Percentiles rank a stretch among this genome's conserved stretches.
Evolutionary conservation across 2,888 invertebrate species (phyloP).

Genomic region (Petrolisthes manimaculis): DNA sequence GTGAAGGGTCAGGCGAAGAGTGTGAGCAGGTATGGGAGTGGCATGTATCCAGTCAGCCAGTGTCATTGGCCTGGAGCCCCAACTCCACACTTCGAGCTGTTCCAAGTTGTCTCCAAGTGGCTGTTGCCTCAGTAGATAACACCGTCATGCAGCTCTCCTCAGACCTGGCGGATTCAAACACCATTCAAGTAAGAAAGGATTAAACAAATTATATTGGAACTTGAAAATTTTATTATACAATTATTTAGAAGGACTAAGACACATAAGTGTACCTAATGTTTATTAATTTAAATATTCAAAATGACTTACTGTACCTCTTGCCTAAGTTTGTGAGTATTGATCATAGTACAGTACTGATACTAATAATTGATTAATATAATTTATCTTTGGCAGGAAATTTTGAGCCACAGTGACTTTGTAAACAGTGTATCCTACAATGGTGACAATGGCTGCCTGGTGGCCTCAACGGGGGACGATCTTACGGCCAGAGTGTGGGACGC

Average conservation of each 20-base stretch:
- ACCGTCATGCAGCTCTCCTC: conserved; percentile 52
- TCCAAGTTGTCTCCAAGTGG: conserved; percentile 46
- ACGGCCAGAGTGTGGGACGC: conserved; percentile 53
- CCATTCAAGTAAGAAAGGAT: conserved; percentile 34
- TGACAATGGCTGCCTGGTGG: conserved; percentile 49
- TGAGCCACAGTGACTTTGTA: conserved; percentile 52
- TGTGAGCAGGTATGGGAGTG: conserved; percentile 60
- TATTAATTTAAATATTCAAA: no score
- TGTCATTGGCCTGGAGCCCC: conserved; percentile 62
- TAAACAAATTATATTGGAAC: no score
- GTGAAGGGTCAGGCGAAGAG: conserved; percentile 36
- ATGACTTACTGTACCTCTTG: not conserved
- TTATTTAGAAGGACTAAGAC: not conserved
- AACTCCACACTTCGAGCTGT: conserved; percentile 49
- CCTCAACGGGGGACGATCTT: conserved; percentile 56
- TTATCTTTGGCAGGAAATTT: conserved; percentile 38
- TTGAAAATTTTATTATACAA: no score
- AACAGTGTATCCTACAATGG: conserved; percentile 60
- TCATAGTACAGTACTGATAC: not conserved
- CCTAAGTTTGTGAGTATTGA: not conserved
- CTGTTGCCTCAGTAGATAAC: conserved; percentile 54
- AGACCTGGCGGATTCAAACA: conserved; percentile 53
- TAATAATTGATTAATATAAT: not conserved
- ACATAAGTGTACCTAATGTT: not conserved
- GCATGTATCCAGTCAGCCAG: conserved; percentile 58